phyloP scores from a whole-genome alignment of 2,888 invertebrate species.

The Pyrgus malvae region DNA sequence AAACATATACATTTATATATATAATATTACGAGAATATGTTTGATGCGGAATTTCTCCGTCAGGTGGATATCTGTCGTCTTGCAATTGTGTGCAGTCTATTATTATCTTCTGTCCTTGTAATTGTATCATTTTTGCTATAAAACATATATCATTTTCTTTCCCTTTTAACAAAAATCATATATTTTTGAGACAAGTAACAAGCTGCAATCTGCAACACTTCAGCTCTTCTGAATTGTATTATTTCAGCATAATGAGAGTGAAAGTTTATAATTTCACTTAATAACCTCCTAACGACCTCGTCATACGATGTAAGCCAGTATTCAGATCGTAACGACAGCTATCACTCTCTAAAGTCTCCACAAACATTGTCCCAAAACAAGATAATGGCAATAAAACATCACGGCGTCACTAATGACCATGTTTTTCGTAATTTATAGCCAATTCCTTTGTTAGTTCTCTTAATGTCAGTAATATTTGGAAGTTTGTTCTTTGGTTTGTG shows the following conservation, averaged over 20 bases:
- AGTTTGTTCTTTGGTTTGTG: too few species aligned
- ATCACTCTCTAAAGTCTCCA: constrained; percentile 18
- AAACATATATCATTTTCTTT: too few species aligned
- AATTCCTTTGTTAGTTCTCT: background rate
- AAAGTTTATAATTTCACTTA: constrained; percentile 13
- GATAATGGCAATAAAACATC: constrained; percentile 9
- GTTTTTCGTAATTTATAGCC: constrained; percentile 1
- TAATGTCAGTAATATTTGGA: background rate
- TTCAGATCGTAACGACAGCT: constrained; percentile 18
- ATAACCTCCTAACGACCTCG: constrained; percentile 1
- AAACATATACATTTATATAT: too few species aligned
- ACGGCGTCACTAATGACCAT: constrained; percentile 17
- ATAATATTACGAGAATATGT: too few species aligned
- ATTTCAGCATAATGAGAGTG: background rate
- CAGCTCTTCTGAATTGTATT: background rate
- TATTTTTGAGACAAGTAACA: too few species aligned
- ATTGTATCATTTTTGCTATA: too few species aligned
- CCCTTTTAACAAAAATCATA: too few species aligned
- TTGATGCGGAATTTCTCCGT: too few species aligned
- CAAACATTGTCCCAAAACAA: constrained; percentile 4
- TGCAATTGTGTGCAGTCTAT: too few species aligned
- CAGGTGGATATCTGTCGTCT: too few species aligned
- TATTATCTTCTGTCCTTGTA: too few species aligned
- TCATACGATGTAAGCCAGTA: constrained; percentile 5
- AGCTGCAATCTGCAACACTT: background rate